These are phyloP conservation scores for Patella depressa DNA, from an alignment of 2,888 invertebrate species.

Conservation along the genomic window DNA sequence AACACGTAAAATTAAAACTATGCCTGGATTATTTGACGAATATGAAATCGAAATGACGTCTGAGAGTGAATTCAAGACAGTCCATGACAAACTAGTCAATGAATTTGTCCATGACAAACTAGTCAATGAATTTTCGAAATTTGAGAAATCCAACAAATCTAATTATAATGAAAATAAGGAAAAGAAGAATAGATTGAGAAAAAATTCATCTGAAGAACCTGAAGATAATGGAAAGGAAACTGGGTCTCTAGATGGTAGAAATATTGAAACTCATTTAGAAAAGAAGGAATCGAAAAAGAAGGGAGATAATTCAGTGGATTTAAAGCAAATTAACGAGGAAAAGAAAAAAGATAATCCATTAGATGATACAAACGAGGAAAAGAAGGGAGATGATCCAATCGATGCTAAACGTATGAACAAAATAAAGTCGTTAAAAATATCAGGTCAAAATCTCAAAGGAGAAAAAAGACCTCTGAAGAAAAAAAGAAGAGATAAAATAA, in stretches of 20 bases:
- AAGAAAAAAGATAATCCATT: neutral
- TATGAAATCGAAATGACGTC: neutral
- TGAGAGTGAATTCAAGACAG: neutral
- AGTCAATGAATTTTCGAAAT: neutral
- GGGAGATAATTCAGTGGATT: neutral
- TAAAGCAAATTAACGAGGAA: neutral
- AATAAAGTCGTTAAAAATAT: neutral
- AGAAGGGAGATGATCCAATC: neutral
- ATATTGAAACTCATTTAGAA: no score
- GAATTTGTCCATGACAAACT: neutral
- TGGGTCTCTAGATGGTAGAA: no score
- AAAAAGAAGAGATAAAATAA: neutral
- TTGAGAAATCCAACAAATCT: no score
- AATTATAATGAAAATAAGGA: no score
- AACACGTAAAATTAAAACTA: conserved; percentile 2
- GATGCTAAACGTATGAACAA: neutral
- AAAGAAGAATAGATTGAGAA: no score
- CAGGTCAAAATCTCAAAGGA: neutral
- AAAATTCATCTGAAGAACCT: no score
- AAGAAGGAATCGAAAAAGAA: neutral
- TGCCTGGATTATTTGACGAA: neutral
- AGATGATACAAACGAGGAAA: neutral
- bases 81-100: neutral
- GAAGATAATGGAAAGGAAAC: no score
- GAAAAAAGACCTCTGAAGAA: neutral